A percentile compares a stretch with the other conserved stretches of the same genome.
These are phyloP conservation scores for Serranus cabrilla DNA, from an alignment of 2,797 vertebrate genomes.

Conservation along the genomic window DNA sequence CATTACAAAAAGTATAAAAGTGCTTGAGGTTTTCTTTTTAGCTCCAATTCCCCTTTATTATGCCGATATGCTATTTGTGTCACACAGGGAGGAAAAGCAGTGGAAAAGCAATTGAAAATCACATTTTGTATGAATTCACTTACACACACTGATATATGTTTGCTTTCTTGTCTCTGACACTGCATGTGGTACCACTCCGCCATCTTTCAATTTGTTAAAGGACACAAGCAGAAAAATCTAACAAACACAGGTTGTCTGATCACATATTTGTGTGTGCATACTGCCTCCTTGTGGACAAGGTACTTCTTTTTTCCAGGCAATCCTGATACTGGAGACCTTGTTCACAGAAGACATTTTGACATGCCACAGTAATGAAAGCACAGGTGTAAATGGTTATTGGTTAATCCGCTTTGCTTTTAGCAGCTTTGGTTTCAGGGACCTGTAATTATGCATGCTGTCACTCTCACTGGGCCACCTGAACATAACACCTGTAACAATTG, in stretches of 20 bases:
- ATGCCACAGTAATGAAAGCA: background rate
- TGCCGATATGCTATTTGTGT: conserved; percentile 1
- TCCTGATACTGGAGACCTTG: too few relatives aligned
- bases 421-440: background rate
- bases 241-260: background rate
- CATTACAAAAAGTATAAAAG: background rate
- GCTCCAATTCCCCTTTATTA: conserved; percentile 1
- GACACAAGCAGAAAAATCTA: conserved; percentile 23
- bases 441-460: too few relatives aligned
- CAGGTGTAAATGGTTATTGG: background rate
- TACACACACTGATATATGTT: background rate
- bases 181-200: background rate
- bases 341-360: background rate
- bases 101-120: conserved; percentile 1
- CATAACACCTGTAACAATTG: background rate
- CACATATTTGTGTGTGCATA: conserved; percentile 37
- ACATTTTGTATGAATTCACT: background rate
- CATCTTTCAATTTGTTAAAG: conserved; percentile 6
- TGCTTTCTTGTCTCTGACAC: conserved; percentile 6
- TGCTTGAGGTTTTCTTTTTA: background rate
- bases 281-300: conserved; percentile 70
- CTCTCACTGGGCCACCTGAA: background rate
- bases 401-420: background rate
- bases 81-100: background rate
- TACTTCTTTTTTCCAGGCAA: background rate